Evolutionary conservation across 2,888 invertebrate species (phyloP).

Genomic region (Platypus cylindrus): DNA sequence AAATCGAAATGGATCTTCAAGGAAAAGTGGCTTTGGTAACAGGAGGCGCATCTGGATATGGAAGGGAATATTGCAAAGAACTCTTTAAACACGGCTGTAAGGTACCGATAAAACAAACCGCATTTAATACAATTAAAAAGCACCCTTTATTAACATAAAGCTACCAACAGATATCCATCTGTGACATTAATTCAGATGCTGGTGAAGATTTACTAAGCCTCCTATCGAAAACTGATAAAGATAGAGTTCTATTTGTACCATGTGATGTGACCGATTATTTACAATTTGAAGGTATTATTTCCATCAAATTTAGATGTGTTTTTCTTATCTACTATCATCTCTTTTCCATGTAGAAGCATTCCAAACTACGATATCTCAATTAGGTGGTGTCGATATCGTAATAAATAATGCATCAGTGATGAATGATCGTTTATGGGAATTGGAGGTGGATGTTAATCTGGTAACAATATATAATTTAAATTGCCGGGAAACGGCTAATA

Average conservation of each 20-base stretch:
- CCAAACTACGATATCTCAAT: conserved; percentile 56
- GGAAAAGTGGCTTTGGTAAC: conserved; percentile 62
- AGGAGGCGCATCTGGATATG: conserved; percentile 62
- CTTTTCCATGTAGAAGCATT: conserved; percentile 49
- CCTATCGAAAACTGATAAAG: conserved; percentile 52
- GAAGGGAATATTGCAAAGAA: conserved; percentile 58
- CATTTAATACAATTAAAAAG: not conserved
- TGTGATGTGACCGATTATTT: conserved; percentile 69
- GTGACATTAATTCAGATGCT: conserved; percentile 58
- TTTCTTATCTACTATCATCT: conserved; percentile 1
- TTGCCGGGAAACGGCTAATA: no score
- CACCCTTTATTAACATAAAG: not conserved
- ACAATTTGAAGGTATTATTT: conserved; percentile 54
- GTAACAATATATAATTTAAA: no score
- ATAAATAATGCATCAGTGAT: conserved; percentile 37
- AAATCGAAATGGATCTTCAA: conserved; percentile 63
- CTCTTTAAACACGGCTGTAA: conserved; percentile 60
- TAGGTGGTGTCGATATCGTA: conserved; percentile 63
- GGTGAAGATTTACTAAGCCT: conserved; percentile 57
- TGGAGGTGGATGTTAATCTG: conserved; percentile 51
- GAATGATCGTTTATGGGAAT: conserved; percentile 31
- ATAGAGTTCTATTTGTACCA: conserved; percentile 57
- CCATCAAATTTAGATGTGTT: conserved; percentile 4
- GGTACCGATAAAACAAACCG: conserved; percentile 34
- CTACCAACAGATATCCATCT: conserved; percentile 58